Evolutionary conservation across 1,140 invertebrate species (phyloP).

Genomic region (Polyergus mexicanus): DNA sequence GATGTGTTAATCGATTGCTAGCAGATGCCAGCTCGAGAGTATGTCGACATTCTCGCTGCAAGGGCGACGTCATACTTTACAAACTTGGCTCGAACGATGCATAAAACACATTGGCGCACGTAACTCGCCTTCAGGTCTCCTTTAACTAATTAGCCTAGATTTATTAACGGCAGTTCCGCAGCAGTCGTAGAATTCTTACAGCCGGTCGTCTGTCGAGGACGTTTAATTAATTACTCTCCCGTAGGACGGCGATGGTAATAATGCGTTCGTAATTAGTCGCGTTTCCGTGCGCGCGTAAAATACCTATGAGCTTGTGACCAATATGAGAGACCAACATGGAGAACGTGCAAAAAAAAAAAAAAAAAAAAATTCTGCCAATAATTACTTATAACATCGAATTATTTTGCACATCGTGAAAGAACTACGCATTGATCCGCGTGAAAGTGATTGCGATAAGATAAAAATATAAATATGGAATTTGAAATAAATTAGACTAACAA

Average conservation of each 20-base stretch:
- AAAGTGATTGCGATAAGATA: neutral
- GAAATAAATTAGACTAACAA: neutral
- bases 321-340: neutral
- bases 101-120: conserved; percentile 39
- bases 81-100: conserved; percentile 47
- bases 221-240: conserved; percentile 53
- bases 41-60: conserved; percentile 15
- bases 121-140: conserved; percentile 12
- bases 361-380: neutral
- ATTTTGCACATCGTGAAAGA: neutral
- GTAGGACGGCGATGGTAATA: conserved; percentile 41
- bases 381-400: neutral
- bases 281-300: conserved; percentile 36
- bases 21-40: neutral
- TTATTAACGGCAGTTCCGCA: conserved; percentile 63
- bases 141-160: conserved; percentile 59
- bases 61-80: conserved; percentile 22
- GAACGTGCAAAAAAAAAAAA: neutral
- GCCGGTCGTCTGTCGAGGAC: conserved; percentile 33
- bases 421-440: neutral
- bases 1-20: conserved; percentile 41
- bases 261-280: conserved; percentile 58
- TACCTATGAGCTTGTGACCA: conserved; percentile 25
- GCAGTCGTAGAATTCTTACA: conserved; percentile 55
- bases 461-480: neutral